Evolutionary conservation across 2,113 vertebrate species (phyloP), one percentile per base, ranked within the genome.

Genomic region (Trematocara variabile): DNA sequence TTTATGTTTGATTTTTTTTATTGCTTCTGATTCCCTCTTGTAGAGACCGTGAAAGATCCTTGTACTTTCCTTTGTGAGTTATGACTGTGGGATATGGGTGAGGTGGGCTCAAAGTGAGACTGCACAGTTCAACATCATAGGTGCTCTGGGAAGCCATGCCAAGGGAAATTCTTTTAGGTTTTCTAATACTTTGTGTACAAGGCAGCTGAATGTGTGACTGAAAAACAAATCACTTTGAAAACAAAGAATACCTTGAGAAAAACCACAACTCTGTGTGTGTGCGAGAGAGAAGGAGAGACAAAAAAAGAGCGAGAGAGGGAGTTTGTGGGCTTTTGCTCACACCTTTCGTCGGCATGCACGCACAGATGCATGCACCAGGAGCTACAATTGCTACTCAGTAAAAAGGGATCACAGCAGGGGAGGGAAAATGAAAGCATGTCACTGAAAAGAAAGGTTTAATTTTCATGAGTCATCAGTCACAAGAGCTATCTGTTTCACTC

Each of bases 391-490:
- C 54, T 55, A 83, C 79, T 90, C 60, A 53, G 56, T 82, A 87
- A 70, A 77, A 75, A 83, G 41, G n/a, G 56, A 77, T 84, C 48
- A 18, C 60, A 89, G 84, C 65, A 55, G 81, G 75, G 34, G 16
- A 12, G 73, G 86, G 39, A 58, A 88, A 91, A 91, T 90, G 68
- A 91, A 95, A 93, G 82, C 83, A 44, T 79, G 86, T 93, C 60
- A 86, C 85, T 70, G 48, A 85, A 82, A 88, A 93, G 84, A 93
- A 93, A 88, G 85, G 68, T 85, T 91, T 89, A 86, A 94, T 94
- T 95, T 95, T 93, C 88, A 92, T 16, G 85, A 90, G 80, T 88
- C 89, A 82, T 94, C 89, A 89, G 86, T 88, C 91, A 78, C 81
- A 89, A 18, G 84, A 81, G 86, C 87, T 87, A 82, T 89, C 52